These are phyloP conservation scores for Bombus impatiens DNA, from an alignment of 1,140 invertebrate species.

Conservation along the genomic window DNA sequence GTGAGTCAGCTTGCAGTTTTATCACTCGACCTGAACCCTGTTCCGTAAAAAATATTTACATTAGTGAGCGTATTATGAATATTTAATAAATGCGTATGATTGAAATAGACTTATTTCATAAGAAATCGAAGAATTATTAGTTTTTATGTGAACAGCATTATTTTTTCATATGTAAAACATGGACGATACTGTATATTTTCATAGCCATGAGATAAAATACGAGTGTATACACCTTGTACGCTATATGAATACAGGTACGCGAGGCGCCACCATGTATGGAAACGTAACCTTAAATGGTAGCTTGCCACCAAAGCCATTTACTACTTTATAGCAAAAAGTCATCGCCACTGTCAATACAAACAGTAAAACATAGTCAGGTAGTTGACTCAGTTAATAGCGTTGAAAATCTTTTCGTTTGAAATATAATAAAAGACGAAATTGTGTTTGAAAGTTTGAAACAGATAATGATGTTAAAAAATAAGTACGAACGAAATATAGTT, in stretches of 20 bases:
- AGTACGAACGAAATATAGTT: background rate
- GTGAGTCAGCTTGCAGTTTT: conserved; percentile 1
- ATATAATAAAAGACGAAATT: background rate
- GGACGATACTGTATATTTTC: background rate
- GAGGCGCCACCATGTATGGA: conserved; percentile 56
- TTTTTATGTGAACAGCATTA: background rate
- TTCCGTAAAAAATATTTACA: background rate
- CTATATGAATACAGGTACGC: conserved; percentile 1
- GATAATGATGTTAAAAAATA: too few species aligned
- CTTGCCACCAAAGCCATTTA: conserved; percentile 57
- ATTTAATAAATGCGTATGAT: background rate
- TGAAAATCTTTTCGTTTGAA: background rate
- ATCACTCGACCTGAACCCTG: background rate
- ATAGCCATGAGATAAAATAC: conserved; percentile 1
- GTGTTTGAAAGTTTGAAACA: background rate
- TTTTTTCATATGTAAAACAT: background rate
- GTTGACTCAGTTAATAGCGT: background rate
- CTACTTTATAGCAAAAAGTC: conserved; percentile 44
- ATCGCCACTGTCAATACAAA: conserved; percentile 37
- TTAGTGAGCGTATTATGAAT: background rate
- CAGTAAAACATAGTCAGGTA: conserved; percentile 7
- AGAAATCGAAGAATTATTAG: background rate
- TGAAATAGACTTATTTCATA: background rate
- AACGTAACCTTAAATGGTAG: conserved; percentile 69
- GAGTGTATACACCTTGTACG: background rate